These are phyloP conservation scores for Brotula barbata DNA, from an alignment of 2,797 vertebrate species.

Conservation along the genomic window DNA sequence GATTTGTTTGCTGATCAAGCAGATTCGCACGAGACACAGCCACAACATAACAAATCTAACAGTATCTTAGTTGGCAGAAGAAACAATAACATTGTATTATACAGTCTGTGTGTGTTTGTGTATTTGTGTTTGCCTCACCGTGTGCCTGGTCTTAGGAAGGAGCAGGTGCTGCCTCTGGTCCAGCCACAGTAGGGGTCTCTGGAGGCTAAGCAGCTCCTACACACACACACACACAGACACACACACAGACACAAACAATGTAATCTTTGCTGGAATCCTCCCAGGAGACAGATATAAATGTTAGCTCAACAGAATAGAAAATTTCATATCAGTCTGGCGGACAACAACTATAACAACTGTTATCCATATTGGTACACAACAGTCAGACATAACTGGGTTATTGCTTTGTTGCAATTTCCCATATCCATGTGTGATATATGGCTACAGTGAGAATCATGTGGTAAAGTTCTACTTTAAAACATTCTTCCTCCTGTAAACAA, in stretches of 20 bases:
- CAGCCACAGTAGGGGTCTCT: conserved; percentile 96
- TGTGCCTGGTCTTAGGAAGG: conserved; percentile 88
- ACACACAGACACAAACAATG: conserved; percentile 24
- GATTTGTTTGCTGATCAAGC: background rate
- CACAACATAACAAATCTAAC: background rate
- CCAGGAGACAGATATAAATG: background rate
- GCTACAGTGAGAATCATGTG: conserved; percentile 24
- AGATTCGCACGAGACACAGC: too few relatives aligned
- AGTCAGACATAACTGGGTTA: conserved; percentile 12
- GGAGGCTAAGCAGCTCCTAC: conserved; percentile 89
- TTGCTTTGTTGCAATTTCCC: conserved; percentile 7
- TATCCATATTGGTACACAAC: conserved; percentile 4
- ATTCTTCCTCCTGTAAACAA: conserved; percentile 12
- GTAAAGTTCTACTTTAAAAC: conserved; percentile 9
- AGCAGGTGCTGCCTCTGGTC: conserved; percentile 89
- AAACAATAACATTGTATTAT: too few relatives aligned
- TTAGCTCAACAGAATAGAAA: background rate
- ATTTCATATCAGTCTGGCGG: background rate
- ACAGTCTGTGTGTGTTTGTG: background rate
- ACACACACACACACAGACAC: conserved; percentile 44
- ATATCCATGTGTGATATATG: conserved; percentile 27
- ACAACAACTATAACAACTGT: background rate
- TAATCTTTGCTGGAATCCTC: conserved; percentile 11
- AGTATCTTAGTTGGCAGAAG: background rate
- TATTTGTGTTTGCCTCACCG: conserved; percentile 76